Base-by-base conservation (phyloP, 2,888 invertebrate genomes). In the Orthosia cruda region DNA sequence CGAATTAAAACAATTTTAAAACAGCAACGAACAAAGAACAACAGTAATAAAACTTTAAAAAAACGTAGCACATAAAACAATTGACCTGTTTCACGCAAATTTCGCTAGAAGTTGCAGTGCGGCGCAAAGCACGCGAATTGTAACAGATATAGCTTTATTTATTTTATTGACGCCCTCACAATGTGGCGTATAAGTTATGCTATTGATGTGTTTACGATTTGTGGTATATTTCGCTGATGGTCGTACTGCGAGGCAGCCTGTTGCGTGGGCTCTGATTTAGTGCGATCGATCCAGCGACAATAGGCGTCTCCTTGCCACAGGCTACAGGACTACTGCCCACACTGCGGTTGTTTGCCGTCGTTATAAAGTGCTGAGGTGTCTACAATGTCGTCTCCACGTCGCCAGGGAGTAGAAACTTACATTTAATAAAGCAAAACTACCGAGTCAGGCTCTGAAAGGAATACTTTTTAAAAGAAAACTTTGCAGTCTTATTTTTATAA, bases 241-340 rank as follows among this genome's bases (percentile, higher is more conserved):
- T 63, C 73, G 76, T 76, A 88, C 82, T 86, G 78, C 80, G 83
- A 86, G 83, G 90, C 89, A 89, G 90, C 91, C 88, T 89, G 88
- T 89, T 88, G 92, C 92, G 95, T 95, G 88, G 95, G 95, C 91
- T 90, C 90, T 93, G 95, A 95, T 95, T 93, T 95, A 95, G 90
- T 71, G 82, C 76, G 71, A 84, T 85, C 86, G 90, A 89, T 90
- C 83, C 88, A 64, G 77, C 76, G 82, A 90, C 90, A 88, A 89
- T 91, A 86, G 86, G 79, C 78, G 81, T 81, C 77, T 84, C 81
- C 82, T 75, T 64, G 80, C 80, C 73, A 74, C 81, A 76, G 78
- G 77, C 80, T 71, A 74, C 81, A 77, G 78, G 77, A 77, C 80
- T 83, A 71, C 84, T 85, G 79, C 85, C 83, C 87, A 87, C 87